Conservation (phyloP, 1,140 invertebrate species). For the Brachionus sp. region DNA sequence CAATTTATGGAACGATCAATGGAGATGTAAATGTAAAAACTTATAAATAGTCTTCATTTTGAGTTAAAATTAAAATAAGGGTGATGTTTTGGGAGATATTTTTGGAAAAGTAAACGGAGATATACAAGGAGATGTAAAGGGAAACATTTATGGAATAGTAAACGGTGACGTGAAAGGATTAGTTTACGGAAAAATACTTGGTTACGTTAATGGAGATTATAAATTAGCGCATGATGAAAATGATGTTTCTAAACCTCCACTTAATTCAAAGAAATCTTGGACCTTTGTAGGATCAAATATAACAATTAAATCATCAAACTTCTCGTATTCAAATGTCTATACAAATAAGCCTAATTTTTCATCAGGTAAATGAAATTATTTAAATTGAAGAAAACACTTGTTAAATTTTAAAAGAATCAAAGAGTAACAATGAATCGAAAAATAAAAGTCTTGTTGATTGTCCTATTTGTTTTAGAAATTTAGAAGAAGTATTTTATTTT, state of each 20-base stretch:
- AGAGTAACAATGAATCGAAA: background rate
- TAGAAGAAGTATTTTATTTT: background rate
- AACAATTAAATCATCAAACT: background rate
- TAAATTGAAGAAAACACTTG: background rate
- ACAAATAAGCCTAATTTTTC: background rate
- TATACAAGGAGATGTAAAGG: background rate
- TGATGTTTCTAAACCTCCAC: background rate
- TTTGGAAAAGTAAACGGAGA: background rate
- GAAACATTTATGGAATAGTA: background rate
- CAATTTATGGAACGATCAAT: background rate
- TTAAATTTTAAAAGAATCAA: background rate
- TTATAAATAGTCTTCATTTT: background rate
- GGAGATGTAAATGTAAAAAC: background rate
- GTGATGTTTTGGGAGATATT: background rate
- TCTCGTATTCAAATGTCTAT: background rate
- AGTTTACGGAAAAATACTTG: background rate
- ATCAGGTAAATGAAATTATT: background rate
- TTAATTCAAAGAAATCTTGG: background rate
- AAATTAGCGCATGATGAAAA: background rate
- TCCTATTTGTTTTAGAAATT: background rate
- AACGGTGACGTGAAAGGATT: background rate
- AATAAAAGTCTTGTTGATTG: background rate
- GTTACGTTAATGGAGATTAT: background rate
- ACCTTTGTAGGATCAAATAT: background rate
- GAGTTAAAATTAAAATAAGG: background rate